A percentile compares a stretch with the other conserved stretches of the same genome.
Conservation (phyloP, 2,797 vertebrate species). For the Lerista edwardsae region DNA sequence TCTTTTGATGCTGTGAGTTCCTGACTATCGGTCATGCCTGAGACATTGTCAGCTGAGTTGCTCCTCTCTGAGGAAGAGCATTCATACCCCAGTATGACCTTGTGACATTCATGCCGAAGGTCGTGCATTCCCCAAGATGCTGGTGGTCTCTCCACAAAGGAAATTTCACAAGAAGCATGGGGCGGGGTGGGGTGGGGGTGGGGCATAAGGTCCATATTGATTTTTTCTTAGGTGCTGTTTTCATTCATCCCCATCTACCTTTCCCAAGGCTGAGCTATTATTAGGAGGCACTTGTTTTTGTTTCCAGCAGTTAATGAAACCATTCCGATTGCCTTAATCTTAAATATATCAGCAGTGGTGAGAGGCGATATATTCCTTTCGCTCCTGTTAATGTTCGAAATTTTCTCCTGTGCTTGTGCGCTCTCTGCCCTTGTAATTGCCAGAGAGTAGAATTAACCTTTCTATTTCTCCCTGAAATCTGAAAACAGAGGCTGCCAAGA, state of each 20-base stretch:
- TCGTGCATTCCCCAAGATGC: neutral
- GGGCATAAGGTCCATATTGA: rapidly evolving
- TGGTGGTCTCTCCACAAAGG: neutral
- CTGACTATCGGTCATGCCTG: neutral
- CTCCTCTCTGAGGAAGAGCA: neutral
- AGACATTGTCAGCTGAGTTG: neutral
- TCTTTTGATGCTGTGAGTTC: neutral
- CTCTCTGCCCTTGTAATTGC: neutral
- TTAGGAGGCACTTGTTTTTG: neutral
- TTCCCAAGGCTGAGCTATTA: neutral
- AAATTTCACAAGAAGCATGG: neutral
- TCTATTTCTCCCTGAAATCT: neutral
- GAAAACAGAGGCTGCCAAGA: neutral
- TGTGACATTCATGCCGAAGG: neutral
- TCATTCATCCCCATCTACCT: neutral
- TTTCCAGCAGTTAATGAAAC: neutral
- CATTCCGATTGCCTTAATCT: neutral
- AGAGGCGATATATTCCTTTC: rapidly evolving
- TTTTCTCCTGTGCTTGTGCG: neutral
- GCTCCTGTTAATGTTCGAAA: neutral
- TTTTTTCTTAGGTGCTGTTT: neutral
- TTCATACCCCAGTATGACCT: neutral
- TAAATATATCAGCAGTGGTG: constrained; percentile 3
- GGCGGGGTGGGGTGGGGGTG: too few species aligned
- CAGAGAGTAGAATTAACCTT: constrained; percentile 7